Conservation (phyloP, 2,113 vertebrate species). For the Dipodomys merriami region DNA sequence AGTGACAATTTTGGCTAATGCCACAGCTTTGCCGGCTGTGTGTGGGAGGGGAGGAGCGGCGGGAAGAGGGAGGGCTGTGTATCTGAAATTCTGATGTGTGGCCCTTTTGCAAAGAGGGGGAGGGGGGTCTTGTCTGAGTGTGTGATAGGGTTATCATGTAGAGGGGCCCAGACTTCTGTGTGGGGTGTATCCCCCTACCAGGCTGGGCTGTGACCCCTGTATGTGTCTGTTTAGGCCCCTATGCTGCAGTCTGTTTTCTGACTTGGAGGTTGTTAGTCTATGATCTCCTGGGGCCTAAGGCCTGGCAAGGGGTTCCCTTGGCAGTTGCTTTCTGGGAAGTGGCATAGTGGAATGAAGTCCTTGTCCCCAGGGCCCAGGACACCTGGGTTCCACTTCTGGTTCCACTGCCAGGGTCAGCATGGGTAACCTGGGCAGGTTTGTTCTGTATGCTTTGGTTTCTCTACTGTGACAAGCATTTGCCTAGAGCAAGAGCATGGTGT, state of each 20-base stretch:
- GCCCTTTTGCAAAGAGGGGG: not conserved
- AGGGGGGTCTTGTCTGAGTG: not conserved
- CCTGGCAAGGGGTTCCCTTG: slow-evolving; percentile 27
- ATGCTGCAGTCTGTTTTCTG: not conserved
- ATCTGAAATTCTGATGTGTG: slow-evolving; percentile 6
- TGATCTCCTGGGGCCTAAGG: not conserved
- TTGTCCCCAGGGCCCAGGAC: not conserved
- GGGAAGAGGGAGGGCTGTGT: not conserved
- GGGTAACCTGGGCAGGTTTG: not conserved
- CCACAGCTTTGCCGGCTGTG: slow-evolving; percentile 25
- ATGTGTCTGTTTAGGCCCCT: not conserved
- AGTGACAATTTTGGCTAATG: not conserved
- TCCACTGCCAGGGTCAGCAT: not conserved
- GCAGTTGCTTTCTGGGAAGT: slow-evolving; percentile 51
- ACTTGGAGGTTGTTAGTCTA: not conserved
- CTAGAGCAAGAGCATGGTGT: not conserved
- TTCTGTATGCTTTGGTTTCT: not conserved
- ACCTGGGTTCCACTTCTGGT: not conserved
- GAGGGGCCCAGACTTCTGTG: not conserved
- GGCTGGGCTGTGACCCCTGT: not conserved
- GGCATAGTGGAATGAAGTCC: not conserved
- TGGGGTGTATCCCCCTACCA: not conserved
- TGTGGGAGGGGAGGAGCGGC: not conserved
- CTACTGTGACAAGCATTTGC: not conserved
- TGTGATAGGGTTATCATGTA: not conserved